Evolutionary conservation across 1,140 invertebrate genomes (phyloP), one percentile per base, ranked within the genome.

Genomic region (Augochlora pura): DNA sequence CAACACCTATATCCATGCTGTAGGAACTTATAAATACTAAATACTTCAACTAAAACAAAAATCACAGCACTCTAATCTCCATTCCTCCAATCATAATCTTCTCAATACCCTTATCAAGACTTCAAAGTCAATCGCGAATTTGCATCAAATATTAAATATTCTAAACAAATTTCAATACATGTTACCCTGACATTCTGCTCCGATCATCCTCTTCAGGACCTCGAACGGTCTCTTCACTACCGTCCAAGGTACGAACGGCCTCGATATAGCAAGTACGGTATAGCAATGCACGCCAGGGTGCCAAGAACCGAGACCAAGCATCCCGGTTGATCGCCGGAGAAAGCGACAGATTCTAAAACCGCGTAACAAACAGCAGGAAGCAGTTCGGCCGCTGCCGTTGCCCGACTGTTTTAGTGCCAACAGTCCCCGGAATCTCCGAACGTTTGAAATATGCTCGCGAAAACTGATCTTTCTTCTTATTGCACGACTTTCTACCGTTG

Each of bases 291-390:
- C 74, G 14, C 16, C 3, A 12, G 21, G 52, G 38, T 57, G 38
- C 16, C 65, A 16, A 25, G 5, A 25, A 2, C 10, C n/a, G 21
- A 12, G 2, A 25, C 16, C 46, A 16, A 32, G 65, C n/a, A 42
- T 16, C 7, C 39, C 42, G 27, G 14, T 74, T n/a, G 38, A 38
- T 52, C 42, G 39, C 9, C 64, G 46, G 65, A 42, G 74, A 68
- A 76, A 76, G 74, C 74, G 65, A 76, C 66, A 68, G 72, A 66
- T 57, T 75, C 62, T 38, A 57, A 67, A 42, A 75, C 49, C 46
- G 73, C 66, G 66, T 57, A 52, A 67, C 63, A 27, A 76, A 67
- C 63, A n/a, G 23, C 73, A 32, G 63, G 49, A 68, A 76, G 49
- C 54, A 38, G 27, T 39, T 57, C 25, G 57, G 6, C 5, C 0